Evolutionary conservation across 1,140 invertebrate species (phyloP).

Genomic region (Caenorhabditis latens): DNA sequence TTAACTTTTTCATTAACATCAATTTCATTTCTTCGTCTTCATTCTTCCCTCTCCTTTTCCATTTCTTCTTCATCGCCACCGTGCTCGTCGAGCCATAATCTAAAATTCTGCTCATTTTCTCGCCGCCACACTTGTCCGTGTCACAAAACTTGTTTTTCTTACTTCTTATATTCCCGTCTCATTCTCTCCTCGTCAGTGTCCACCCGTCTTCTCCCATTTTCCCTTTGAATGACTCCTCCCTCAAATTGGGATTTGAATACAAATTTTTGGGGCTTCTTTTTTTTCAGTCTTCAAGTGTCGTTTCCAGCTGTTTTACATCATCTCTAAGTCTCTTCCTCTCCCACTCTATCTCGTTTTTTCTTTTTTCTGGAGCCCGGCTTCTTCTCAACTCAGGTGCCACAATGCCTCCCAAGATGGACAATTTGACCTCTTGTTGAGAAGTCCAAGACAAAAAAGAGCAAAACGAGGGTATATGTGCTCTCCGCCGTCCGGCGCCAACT

Average conservation of each 20-base stretch:
- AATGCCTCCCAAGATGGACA: neutral
- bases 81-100: slow-evolving; percentile 52
- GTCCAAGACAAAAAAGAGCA: slow-evolving; percentile 47
- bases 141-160: slow-evolving; percentile 52
- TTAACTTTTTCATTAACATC: slow-evolving; percentile 40
- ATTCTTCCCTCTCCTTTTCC: neutral
- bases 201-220: neutral
- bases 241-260: slow-evolving; percentile 37
- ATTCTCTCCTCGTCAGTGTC: neutral
- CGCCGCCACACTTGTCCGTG: slow-evolving; percentile 16
- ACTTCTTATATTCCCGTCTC: neutral
- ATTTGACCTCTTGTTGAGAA: slow-evolving; percentile 33
- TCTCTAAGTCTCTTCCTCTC: slow-evolving; percentile 9
- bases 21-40: neutral
- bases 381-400: neutral
- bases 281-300: too few species aligned
- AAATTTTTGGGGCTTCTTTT: slow-evolving; percentile 33
- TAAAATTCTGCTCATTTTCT: slow-evolving; percentile 53
- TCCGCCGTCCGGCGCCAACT: neutral
- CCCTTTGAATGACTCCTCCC: too few species aligned
- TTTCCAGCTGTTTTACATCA: slow-evolving; percentile 9
- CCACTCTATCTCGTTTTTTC: neutral
- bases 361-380: neutral
- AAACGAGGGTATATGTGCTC: neutral
- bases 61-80: slow-evolving; percentile 8